These are phyloP conservation scores for Seriola quinqueradiata DNA, from an alignment of 2,113 vertebrate species.

Conservation along the genomic window DNA sequence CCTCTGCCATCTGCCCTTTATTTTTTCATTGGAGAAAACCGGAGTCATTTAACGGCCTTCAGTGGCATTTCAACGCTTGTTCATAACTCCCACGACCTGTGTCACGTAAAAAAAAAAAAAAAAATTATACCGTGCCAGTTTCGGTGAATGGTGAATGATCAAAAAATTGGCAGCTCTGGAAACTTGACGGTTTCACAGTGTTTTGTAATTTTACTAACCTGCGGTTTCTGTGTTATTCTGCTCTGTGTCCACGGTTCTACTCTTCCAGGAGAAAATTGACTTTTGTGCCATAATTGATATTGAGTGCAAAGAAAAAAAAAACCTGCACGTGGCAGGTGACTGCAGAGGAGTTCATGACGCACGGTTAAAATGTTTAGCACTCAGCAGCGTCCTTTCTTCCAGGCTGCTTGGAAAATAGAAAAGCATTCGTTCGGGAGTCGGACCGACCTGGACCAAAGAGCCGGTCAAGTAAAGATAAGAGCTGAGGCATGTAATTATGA, in stretches of 20 bases:
- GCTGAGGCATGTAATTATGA: no score
- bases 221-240: neutral
- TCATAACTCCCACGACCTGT: conserved; percentile 3
- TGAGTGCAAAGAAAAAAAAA: no score
- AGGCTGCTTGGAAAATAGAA: no score
- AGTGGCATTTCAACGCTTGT: conserved; percentile 10
- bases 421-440: no score
- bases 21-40: conserved; percentile 40
- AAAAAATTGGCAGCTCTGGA: neutral
- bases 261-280: neutral
- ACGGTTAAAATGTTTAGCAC: no score
- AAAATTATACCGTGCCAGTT: neutral
- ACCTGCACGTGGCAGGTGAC: no score
- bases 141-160: neutral
- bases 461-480: no score
- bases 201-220: neutral
- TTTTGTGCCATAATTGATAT: no score
- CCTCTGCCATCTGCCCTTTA: conserved; percentile 66
- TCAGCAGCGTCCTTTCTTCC: no score
- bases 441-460: no score
- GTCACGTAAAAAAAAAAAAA: neutral
- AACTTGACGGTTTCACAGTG: neutral
- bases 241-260: neutral
- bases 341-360: no score
- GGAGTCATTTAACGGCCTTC: conserved; percentile 19